Evolutionary conservation across 2,888 invertebrate genomes (phyloP), one percentile per base, ranked within the genome.

Genomic region (Apoda limacodes): DNA sequence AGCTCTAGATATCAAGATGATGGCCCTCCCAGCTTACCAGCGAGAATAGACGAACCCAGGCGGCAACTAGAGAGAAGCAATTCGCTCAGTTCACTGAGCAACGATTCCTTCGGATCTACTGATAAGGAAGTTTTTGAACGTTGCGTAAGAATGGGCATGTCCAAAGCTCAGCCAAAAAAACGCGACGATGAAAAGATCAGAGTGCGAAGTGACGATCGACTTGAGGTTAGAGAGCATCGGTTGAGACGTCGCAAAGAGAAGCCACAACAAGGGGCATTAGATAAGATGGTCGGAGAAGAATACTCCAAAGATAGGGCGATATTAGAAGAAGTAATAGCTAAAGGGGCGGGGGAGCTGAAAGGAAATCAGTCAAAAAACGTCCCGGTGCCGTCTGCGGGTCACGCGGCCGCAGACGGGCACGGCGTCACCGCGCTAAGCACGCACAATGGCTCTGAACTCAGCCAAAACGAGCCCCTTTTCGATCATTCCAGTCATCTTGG

Each of bases 91-190:
- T 69, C 69, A 1, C 44, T 76, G 9, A 82, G 75, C 50, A 74
- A 78, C 46, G 82, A 83, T 29, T 82, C 85, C 2, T 82, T 81
- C 50, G 78, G 83, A 1, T 84, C 87, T 3, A 88, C 89, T 28
- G 85, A 87, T 39, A 82, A 83, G 38, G 78, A 78, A 40, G 85
- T 90, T 9, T 83, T 93, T 42, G 90, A 92, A 48, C 85, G 91
- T 31, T 89, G 90, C 55, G 93, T 93, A 28, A 84, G 86, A 1
- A 85, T 87, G 21, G 92, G 90, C 17, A 89, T 92, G 87, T 66
- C 81, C 5, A 52, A 56, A 49, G 63, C 50, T 6, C 47, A 39
- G 14, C 43, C 42, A 5, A 48, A 43, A 34, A 46, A 39, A 15
- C 45, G 44, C 3, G 46, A 51, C 24, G 54, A 54, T 3, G 37